phyloP scores from a whole-genome alignment of 2,888 invertebrate species.

The Dysmachus trigonus region DNA sequence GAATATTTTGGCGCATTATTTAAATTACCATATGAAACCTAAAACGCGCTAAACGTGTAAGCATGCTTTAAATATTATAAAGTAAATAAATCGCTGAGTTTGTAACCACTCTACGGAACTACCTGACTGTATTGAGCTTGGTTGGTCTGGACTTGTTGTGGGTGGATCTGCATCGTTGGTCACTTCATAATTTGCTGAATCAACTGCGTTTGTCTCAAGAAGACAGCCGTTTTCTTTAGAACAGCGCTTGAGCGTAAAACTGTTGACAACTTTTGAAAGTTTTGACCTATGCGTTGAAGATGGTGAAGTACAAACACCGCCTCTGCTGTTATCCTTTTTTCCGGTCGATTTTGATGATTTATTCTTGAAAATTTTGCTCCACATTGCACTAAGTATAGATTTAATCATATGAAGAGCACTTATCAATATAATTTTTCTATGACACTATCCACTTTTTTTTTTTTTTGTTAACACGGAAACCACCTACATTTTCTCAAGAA shows the following conservation, averaged over 20 bases:
- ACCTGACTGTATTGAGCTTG: conserved; percentile 1
- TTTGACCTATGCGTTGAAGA: conserved; percentile 50
- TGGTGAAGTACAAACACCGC: conserved; percentile 30
- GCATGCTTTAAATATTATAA: neutral
- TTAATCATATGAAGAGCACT: conserved; percentile 51
- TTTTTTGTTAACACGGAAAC: conserved; percentile 6
- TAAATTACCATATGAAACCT: neutral
- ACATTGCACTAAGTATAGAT: conserved; percentile 56
- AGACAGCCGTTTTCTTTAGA: conserved; percentile 49
- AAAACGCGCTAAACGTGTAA: neutral
- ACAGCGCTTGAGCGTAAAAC: conserved; percentile 59
- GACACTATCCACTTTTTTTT: conserved; percentile 3
- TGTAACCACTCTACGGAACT: neutral
- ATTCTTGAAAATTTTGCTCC: conserved; percentile 62
- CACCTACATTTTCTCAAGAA: conserved; percentile 11
- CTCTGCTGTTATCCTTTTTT: conserved; percentile 1
- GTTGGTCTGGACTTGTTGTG: neutral
- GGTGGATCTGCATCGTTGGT: neutral
- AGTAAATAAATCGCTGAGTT: neutral
- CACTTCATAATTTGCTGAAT: neutral
- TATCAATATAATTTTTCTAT: neutral
- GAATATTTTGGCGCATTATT: neutral
- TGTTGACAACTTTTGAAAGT: conserved; percentile 58
- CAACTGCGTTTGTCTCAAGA: conserved; percentile 30
- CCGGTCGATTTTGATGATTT: conserved; percentile 8